phyloP scores from a whole-genome alignment of 2,888 invertebrate species.

The Latrodectus hesperus region DNA sequence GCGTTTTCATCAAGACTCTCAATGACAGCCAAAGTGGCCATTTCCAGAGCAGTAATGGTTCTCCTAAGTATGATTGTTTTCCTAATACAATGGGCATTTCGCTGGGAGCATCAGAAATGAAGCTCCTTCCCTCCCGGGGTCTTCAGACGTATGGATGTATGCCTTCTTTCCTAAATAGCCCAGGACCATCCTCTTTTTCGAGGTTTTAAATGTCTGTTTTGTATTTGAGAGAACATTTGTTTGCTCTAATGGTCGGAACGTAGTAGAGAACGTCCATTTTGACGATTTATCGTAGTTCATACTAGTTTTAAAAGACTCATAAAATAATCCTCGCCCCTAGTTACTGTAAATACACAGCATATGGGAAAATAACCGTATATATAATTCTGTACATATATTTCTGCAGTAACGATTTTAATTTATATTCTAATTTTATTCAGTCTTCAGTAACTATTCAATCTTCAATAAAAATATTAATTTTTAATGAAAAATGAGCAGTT shows the following conservation, averaged over 20 bases:
- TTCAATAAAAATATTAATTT: no score
- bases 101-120: conserved; percentile 10
- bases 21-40: conserved; percentile 4
- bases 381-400: no score
- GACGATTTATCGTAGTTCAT: no score
- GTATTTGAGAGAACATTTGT: background rate
- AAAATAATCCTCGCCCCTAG: no score
- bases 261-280: no score
- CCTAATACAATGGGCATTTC: conserved; percentile 20
- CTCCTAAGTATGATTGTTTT: conserved; percentile 42
- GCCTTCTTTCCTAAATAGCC: background rate
- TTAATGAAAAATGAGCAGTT: no score
- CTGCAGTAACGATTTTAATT: no score
- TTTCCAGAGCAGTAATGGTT: background rate
- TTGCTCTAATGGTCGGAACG: background rate
- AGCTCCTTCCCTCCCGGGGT: background rate
- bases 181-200: background rate
- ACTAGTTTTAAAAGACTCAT: no score
- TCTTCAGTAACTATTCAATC: no score
- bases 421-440: no score
- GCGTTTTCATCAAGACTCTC: conserved; percentile 7
- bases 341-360: no score
- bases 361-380: no score
- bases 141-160: background rate
- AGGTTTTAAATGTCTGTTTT: background rate